Percentiles rank a stretch among this genome's conserved stretches.
Conservation (phyloP, 2,888 invertebrate genomes). For the Mythimna vitellina region DNA sequence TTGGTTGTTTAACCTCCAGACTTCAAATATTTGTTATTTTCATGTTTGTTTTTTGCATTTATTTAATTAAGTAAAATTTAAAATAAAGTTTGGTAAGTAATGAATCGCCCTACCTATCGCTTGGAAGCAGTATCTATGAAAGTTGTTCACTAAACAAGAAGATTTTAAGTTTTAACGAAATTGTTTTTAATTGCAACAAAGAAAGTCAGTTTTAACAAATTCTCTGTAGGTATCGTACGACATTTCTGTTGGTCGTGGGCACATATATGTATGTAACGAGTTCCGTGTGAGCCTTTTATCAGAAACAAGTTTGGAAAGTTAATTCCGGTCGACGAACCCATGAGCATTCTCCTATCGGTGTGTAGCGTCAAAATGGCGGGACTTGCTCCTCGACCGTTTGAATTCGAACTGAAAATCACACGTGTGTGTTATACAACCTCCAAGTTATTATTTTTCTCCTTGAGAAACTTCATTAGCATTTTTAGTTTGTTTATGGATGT, state of each 20-base stretch:
- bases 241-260: constrained; percentile 63
- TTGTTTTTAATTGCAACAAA: constrained; percentile 24
- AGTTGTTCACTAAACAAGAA: background rate
- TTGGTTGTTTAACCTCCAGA: constrained; percentile 29
- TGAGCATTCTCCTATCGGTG: constrained; percentile 79
- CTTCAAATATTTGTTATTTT: constrained; percentile 33
- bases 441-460: constrained; percentile 17
- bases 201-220: constrained; percentile 45
- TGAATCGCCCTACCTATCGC: background rate
- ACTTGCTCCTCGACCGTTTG: constrained; percentile 52
- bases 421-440: constrained; percentile 39
- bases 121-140: background rate
- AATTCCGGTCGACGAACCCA: constrained; percentile 81
- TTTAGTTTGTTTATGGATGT: constrained; percentile 15
- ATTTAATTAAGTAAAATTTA: constrained; percentile 4
- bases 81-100: constrained; percentile 6
- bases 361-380: constrained; percentile 64
- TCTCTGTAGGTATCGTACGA: constrained; percentile 47
- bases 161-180: background rate
- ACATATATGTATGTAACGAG: constrained; percentile 69
- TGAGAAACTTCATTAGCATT: constrained; percentile 52
- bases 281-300: constrained; percentile 78
- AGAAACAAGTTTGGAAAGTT: constrained; percentile 87
- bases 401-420: constrained; percentile 50
- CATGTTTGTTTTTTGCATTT: constrained; percentile 12